Evolutionary conservation across 2,888 invertebrate species (phyloP).

Genomic region (Andrena haemorrhoa): DNA sequence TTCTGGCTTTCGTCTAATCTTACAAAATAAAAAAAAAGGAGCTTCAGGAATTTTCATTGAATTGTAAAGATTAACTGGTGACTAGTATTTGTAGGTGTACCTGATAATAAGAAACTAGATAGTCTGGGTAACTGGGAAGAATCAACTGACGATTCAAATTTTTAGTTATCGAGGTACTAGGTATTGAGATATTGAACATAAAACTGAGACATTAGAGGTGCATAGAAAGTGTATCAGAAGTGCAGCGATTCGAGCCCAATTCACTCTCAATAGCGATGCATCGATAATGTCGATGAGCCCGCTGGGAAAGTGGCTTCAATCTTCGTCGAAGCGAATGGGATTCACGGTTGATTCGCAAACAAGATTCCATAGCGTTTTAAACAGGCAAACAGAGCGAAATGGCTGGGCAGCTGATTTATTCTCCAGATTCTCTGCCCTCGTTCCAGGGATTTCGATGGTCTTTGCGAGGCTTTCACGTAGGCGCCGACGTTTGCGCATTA

Average conservation of each 20-base stretch:
- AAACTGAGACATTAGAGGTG: neutral
- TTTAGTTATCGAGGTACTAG: too few species aligned
- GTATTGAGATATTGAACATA: too few species aligned
- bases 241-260: constrained; percentile 23
- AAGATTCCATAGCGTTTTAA: constrained; percentile 53
- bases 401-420: constrained; percentile 55
- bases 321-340: constrained; percentile 33
- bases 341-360: constrained; percentile 62
- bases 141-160: too few species aligned
- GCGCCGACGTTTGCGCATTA: neutral
- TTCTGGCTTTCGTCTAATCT: too few species aligned
- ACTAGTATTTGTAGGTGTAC: too few species aligned
- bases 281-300: constrained; percentile 36
- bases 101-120: too few species aligned
- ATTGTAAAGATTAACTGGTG: too few species aligned
- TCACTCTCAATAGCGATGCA: constrained; percentile 26
- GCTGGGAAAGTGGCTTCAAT: constrained; percentile 38
- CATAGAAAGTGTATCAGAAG: neutral
- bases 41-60: too few species aligned
- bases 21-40: too few species aligned
- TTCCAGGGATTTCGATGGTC: neutral
- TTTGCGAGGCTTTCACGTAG: neutral
- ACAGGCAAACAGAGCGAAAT: constrained; percentile 63
- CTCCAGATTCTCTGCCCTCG: constrained; percentile 45
- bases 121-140: too few species aligned